Evolutionary conservation across 2,888 invertebrate genomes (phyloP), one percentile per base, ranked within the genome.

Genomic region (Trachelus troglodyta): DNA sequence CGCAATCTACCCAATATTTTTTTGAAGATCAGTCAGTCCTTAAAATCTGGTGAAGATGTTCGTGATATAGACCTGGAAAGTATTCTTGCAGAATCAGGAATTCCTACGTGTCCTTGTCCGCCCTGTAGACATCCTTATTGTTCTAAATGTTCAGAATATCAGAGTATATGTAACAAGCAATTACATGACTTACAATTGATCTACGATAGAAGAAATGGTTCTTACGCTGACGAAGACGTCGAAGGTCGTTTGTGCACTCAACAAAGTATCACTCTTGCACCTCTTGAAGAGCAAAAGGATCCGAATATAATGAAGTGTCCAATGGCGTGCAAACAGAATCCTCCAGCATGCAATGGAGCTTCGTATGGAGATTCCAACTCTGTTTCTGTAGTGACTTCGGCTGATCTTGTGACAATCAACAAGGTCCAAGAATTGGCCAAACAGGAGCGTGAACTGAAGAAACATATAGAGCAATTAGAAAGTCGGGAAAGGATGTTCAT

Each of bases 401-500:
- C 69, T 33, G 77, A 77, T 69, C 69, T 77, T 73, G 35, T 69
- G 4, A 35, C 74, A 2, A 33, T 77, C 68, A 69, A 74, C 12
- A 30, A 74, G 37, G 69, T 75, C 23, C 77, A 75, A 69, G 77
- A 77, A 31, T 69, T 75, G 31, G 77, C 77, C 12, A 74, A 77
- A 33, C 77, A 75, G 33, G 77, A 80, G 23, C 37, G 76, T 15
- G 69, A 69, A n/a, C 12, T 79, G 9, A 80, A 76, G 31, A 40
- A 69, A n/a, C 79, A 79, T 34, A 73, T 80, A 23, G 40, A 40
- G 31, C 73, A 80, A 34, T 37, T 80, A 40, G 76, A 79, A 40
- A 73, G 35, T 31, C 79, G 73, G 4, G 80, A 80, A 68, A 69
- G 35, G 69, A 74, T 56, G n/a, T 79, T 80, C 12, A 74, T 56